A percentile compares a stretch with the other conserved stretches of the same genome.
Conservation (phyloP, 2,888 invertebrate species). For the Epistrophe grossulariae region DNA sequence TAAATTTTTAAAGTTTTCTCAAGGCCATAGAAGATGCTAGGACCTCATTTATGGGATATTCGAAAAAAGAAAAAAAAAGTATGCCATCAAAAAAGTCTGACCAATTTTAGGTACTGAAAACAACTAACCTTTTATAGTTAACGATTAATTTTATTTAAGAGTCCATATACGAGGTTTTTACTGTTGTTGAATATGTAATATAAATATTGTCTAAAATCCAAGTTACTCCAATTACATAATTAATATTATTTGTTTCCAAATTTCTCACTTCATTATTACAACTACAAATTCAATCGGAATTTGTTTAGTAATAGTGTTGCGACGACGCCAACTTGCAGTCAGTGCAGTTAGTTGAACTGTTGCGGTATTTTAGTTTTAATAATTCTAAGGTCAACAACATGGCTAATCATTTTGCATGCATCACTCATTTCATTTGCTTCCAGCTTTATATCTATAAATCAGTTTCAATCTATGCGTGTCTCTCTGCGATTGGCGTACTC, state of each 20-base stretch:
- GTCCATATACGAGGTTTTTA: not conserved
- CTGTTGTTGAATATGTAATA: not conserved
- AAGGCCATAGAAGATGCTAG: too few species aligned
- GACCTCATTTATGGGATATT: too few species aligned
- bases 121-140: too few species aligned
- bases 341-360: not conserved
- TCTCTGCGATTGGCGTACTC: conserved; percentile 23
- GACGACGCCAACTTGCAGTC: too few species aligned
- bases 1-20: too few species aligned
- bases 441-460: conserved; percentile 59
- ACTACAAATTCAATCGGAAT: not conserved
- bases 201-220: not conserved
- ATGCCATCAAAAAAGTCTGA: too few species aligned
- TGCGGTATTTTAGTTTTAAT: conserved; percentile 38
- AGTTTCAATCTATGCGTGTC: conserved; percentile 36
- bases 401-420: conserved; percentile 71
- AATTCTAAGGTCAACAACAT: conserved; percentile 72
- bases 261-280: not conserved
- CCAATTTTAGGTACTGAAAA: too few species aligned
- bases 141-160: too few species aligned
- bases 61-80: too few species aligned
- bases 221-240: conserved; percentile 1
- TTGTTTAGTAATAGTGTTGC: not conserved
- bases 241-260: not conserved
- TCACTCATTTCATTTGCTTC: conserved; percentile 61